Base-by-base conservation (phyloP, 2,797 vertebrate genomes). In the Pempheris klunzingeri region DNA sequence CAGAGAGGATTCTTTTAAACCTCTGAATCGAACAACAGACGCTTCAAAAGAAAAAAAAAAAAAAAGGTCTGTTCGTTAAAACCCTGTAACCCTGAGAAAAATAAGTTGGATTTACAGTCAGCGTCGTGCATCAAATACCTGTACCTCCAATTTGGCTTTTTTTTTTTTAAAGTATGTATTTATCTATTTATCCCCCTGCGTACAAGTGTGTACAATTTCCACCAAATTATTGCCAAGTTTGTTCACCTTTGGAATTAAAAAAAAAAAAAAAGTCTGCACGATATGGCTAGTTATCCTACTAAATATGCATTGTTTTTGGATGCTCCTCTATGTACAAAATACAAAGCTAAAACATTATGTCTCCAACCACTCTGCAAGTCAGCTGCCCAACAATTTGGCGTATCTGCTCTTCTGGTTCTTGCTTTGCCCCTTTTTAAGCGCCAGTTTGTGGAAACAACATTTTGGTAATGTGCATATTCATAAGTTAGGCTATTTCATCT, bases 31-130 rank as follows among this genome's bases (percentile, higher is more conserved):
- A 77, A 76, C 47, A 57, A 60, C 34, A 68, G 57, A 54, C 39
- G 43, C 57, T 73, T 52, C 18, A 71, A 28, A n/a, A n/a, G n/a
- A n/a, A n/a, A n/a, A n/a, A n/a, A n/a, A n/a, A n/a, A n/a, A n/a
- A n/a, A 32, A 80, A 83, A 80, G n/a, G 43, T 58, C 1, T 71
- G 61, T 75, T 74, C 22, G 36, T 77, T 75, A 57, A 80, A 85
- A 90, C 86, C 88, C 80, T 91, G 82, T 88, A 70, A 88, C 87
- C 91, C 92, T 92, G 92, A 93, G 92, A 88, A 78, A n/a, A 77
- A 80, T 24, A 54, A 74, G 47, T 60, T 80, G 74, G 70, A 82
- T 84, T 68, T 77, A 77, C 55, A 80, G 53, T 70, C 59, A 49
- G 22, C 52, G 49, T 73, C 64, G 72, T 86, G 78, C 84, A 32